phyloP scores from a whole-genome alignment of 2,113 vertebrate species.

The Hippocampus abdominalis region DNA sequence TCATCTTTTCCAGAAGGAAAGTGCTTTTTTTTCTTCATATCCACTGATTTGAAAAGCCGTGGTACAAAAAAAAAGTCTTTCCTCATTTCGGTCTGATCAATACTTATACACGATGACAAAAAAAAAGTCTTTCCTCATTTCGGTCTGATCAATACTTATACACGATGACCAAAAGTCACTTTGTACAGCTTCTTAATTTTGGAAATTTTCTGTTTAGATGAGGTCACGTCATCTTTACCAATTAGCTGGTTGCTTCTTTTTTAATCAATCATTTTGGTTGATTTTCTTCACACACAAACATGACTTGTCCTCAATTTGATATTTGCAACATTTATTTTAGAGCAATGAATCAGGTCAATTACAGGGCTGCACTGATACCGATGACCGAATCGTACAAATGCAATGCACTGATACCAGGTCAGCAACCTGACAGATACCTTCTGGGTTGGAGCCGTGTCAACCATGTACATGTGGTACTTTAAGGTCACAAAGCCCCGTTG shows the following conservation, averaged over 20 bases:
- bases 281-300: background rate
- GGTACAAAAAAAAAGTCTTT: constrained; percentile 36
- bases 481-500: no score
- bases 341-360: background rate
- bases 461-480: no score
- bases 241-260: background rate
- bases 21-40: background rate
- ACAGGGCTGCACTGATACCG: background rate
- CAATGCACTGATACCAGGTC: background rate
- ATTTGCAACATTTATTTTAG: background rate
- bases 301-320: background rate
- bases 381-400: no score
- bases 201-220: background rate
- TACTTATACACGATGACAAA: constrained; percentile 47
- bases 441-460: background rate
- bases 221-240: background rate
- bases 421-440: background rate
- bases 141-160: constrained; percentile 54
- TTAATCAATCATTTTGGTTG: background rate
- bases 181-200: constrained; percentile 39
- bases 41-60: constrained; percentile 17
- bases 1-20: no score
- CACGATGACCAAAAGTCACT: constrained; percentile 45
- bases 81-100: constrained; percentile 49
- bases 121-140: constrained; percentile 37